Evolutionary conservation across 2,888 invertebrate genomes (phyloP).

Genomic region (Acanthosoma haemorrhoidale): DNA sequence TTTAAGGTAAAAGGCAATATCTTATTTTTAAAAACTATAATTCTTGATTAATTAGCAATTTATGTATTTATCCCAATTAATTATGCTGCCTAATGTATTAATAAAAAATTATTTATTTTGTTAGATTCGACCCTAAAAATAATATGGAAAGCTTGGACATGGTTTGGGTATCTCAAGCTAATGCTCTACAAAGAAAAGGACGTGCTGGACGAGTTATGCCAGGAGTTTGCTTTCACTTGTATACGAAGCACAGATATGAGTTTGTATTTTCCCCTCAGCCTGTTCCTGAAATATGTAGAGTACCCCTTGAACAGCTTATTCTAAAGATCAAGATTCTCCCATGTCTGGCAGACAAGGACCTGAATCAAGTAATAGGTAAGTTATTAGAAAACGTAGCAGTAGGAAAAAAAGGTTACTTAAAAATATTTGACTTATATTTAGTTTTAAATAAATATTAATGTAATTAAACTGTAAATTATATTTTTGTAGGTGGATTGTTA

Average conservation of each 20-base stretch:
- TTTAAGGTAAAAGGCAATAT: no score
- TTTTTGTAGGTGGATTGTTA: constrained; percentile 45
- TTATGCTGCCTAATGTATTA: no score
- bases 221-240: constrained; percentile 82
- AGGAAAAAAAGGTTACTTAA: neutral
- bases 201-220: constrained; percentile 86
- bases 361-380: constrained; percentile 54
- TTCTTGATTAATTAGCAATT: no score
- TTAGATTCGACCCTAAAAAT: constrained; percentile 68
- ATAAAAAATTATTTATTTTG: no score
- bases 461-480: neutral
- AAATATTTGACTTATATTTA: no score
- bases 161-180: constrained; percentile 86
- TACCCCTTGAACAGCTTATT: constrained; percentile 77
- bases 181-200: constrained; percentile 82
- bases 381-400: neutral
- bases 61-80: no score
- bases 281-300: constrained; percentile 82
- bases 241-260: constrained; percentile 59
- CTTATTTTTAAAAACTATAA: no score
- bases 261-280: constrained; percentile 66
- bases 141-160: constrained; percentile 83
- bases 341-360: constrained; percentile 48
- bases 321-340: constrained; percentile 68
- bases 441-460: no score